Evolutionary conservation across 92 coral and sea anemone species (phyloP).

Genomic region (Parazoanthus swiftii): DNA sequence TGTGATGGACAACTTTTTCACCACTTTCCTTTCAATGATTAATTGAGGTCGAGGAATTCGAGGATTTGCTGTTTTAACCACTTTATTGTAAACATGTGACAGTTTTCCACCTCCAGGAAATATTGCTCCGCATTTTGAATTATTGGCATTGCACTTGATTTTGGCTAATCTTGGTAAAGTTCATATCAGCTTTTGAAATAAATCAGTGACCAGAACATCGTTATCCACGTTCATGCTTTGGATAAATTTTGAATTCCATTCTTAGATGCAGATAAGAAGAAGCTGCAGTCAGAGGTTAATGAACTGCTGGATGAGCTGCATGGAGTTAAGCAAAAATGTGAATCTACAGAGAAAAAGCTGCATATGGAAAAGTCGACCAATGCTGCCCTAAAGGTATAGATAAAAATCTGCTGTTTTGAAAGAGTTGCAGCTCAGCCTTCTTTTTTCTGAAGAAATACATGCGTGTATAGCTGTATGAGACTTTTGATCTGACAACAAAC

Average conservation of each 20-base stretch:
- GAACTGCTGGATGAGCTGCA: conserved; percentile 47
- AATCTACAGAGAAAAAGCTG: conserved; percentile 58
- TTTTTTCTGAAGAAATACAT: background rate
- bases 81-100: no score
- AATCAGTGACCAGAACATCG: background rate
- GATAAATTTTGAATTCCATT: background rate
- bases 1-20: no score
- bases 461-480: background rate
- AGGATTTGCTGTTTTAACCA: no score
- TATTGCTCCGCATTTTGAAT: no score
- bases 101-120: no score
- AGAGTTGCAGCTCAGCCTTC: background rate
- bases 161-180: no score
- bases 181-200: no score
- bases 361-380: conserved; percentile 60
- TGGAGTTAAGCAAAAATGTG: conserved; percentile 40
- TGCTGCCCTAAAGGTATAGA: conserved; percentile 74
- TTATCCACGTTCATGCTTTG: background rate
- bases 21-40: no score
- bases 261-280: conserved; percentile 56
- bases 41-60: no score
- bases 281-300: conserved; percentile 26
- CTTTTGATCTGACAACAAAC: background rate
- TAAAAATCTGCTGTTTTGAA: background rate
- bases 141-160: no score